These are phyloP conservation scores for Melanaphis sacchari DNA, from an alignment of 1,140 invertebrate species.

Conservation along the genomic window DNA sequence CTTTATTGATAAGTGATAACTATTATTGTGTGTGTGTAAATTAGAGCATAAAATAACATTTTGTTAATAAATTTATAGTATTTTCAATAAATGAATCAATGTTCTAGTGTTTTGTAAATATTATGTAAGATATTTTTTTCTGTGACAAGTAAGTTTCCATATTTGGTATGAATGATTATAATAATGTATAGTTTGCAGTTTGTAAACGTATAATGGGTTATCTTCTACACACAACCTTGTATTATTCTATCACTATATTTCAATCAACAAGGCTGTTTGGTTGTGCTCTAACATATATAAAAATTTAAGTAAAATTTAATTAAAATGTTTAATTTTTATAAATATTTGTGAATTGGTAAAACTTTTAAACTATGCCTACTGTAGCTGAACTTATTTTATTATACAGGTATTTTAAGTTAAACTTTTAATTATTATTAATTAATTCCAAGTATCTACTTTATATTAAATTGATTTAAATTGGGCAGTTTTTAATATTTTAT, in stretches of 20 bases:
- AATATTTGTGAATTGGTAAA: not conserved
- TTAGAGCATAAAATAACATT: not conserved
- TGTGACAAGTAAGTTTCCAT: constrained; percentile 47
- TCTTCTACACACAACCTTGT: constrained; percentile 33
- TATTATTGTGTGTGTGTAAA: too few relatives aligned
- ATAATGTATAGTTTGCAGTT: constrained; percentile 17
- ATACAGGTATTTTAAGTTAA: constrained; percentile 33
- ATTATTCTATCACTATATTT: constrained; percentile 43
- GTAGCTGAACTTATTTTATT: constrained; percentile 51
- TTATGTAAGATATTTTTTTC: constrained; percentile 21
- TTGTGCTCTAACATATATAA: not conserved
- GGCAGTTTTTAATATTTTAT: not conserved
- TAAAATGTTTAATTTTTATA: not conserved
- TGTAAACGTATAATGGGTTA: not conserved
- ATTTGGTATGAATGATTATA: constrained; percentile 55
- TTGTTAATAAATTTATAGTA: not conserved
- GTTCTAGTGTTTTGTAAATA: constrained; percentile 22
- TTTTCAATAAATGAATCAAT: not conserved
- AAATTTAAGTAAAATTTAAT: not conserved
- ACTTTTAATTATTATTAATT: not conserved
- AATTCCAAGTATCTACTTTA: not conserved
- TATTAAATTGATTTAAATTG: not conserved
- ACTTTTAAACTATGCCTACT: constrained; percentile 27
- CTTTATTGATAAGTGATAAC: not conserved
- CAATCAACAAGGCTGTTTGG: constrained; percentile 34